Percentiles rank a stretch among this genome's conserved stretches.
phyloP scores from a whole-genome alignment of 2,113 vertebrate species.

The Aegithalos caudatus region DNA sequence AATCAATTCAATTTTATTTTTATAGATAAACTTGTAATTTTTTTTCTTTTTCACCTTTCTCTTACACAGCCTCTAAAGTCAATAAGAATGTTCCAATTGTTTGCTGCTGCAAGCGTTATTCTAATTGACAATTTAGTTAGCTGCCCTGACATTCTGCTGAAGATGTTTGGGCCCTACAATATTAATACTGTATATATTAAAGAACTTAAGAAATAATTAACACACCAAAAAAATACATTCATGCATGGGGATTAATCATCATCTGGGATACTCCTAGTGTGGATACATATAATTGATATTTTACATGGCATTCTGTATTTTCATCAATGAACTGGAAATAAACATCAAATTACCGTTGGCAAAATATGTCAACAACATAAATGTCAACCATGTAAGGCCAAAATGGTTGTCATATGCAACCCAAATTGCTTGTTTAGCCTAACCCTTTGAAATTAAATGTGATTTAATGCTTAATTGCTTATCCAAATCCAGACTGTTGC shows the following conservation, averaged over 20 bases:
- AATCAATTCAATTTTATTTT: neutral
- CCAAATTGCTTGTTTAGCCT: neutral
- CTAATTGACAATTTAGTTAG: neutral
- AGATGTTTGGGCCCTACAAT: neutral
- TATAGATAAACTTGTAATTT: neutral
- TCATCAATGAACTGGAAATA: neutral
- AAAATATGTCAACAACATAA: neutral
- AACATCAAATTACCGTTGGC: neutral
- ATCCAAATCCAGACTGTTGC: neutral
- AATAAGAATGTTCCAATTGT: neutral
- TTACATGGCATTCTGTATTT: neutral
- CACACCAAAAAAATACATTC: neutral
- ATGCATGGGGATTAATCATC: neutral
- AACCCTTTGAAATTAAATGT: neutral
- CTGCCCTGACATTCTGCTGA: neutral
- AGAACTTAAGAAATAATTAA: neutral
- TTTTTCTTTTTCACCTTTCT: neutral
- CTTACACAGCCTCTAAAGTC: neutral
- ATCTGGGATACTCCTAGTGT: neutral
- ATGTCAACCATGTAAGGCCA: neutral
- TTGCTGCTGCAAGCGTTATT: neutral
- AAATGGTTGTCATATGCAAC: neutral
- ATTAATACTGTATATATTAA: neutral
- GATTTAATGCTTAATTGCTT: constrained; percentile 9
- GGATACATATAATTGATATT: neutral